These are phyloP conservation scores for Chionoecetes opilio DNA, from an alignment of 1,140 invertebrate species.

Conservation along the genomic window DNA sequence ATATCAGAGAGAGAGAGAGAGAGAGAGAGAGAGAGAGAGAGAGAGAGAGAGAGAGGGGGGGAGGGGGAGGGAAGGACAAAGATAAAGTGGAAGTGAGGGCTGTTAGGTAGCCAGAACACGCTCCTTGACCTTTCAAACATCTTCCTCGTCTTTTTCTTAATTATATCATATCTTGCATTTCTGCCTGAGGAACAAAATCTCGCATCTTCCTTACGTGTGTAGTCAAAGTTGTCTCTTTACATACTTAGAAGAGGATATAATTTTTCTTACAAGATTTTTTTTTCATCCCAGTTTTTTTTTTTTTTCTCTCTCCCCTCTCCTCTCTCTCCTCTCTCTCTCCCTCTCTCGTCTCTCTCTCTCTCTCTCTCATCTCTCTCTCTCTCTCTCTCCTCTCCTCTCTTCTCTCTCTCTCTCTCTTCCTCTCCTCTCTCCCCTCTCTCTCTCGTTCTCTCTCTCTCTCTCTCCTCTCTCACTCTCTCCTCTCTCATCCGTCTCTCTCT, in stretches of 20 bases:
- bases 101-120: background rate
- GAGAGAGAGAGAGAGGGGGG: background rate
- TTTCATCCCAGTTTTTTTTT: too few species aligned
- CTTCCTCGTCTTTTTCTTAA: conserved; percentile 38
- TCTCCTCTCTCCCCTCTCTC: background rate
- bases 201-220: background rate
- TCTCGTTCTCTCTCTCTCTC: background rate
- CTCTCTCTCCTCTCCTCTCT: background rate
- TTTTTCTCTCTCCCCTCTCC: too few species aligned
- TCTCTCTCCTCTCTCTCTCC: background rate
- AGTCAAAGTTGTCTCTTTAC: background rate
- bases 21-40: too few species aligned
- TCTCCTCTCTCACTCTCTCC: too few species aligned
- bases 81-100: conserved; percentile 25
- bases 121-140: conserved; percentile 52
- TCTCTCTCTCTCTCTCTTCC: too few species aligned
- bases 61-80: background rate
- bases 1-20: too few species aligned
- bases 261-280: background rate
- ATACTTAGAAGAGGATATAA: background rate
- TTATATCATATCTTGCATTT: background rate
- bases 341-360: background rate
- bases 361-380: background rate
- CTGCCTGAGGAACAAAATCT: background rate
- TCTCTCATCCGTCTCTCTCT: too few species aligned